Evolutionary conservation across 2,888 invertebrate species (phyloP).

Genomic region (Psylliodes chrysocephalus): DNA sequence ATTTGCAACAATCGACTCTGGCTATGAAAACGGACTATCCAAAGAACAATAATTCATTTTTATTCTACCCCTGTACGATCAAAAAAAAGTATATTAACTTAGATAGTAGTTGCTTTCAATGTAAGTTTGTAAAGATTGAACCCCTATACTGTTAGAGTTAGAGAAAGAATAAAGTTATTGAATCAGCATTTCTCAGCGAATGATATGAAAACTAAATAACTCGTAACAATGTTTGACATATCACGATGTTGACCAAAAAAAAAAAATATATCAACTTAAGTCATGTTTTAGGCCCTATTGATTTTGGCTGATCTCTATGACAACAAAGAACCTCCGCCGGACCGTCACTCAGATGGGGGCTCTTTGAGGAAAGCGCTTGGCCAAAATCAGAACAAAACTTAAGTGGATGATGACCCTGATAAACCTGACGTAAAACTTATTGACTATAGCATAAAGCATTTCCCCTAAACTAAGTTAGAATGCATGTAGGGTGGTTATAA

Average conservation of each 20-base stretch:
- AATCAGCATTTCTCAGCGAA: slow-evolving; percentile 49
- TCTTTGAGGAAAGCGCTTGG: slow-evolving; percentile 33
- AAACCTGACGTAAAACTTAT: slow-evolving; percentile 23
- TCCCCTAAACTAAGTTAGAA: slow-evolving; percentile 8
- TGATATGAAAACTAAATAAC: slow-evolving; percentile 41
- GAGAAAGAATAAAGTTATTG: slow-evolving; percentile 38
- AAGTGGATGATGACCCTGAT: slow-evolving; percentile 38
- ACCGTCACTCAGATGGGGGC: slow-evolving; percentile 6
- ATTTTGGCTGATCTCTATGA: slow-evolving; percentile 43
- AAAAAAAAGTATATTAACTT: slow-evolving; percentile 37
- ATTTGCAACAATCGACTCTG: slow-evolving; percentile 45
- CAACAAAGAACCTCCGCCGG: slow-evolving; percentile 33
- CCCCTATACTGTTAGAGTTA: slow-evolving; percentile 61
- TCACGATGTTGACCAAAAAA: slow-evolving; percentile 44
- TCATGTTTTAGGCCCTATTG: slow-evolving; percentile 60
- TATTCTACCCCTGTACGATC: slow-evolving; percentile 37
- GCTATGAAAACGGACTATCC: slow-evolving; percentile 50
- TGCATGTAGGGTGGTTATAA: slow-evolving; percentile 39
- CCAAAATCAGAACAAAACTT: slow-evolving; percentile 41
- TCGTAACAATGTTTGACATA: slow-evolving; percentile 36
- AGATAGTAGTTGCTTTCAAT: slow-evolving; percentile 54
- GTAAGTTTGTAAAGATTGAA: slow-evolving; percentile 47
- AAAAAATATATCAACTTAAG: slow-evolving; percentile 48
- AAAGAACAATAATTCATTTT: slow-evolving; percentile 45
- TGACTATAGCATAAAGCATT: slow-evolving; percentile 24